Base-by-base conservation (phyloP, 2,113 vertebrate species). In the Podocnemis expansa region DNA sequence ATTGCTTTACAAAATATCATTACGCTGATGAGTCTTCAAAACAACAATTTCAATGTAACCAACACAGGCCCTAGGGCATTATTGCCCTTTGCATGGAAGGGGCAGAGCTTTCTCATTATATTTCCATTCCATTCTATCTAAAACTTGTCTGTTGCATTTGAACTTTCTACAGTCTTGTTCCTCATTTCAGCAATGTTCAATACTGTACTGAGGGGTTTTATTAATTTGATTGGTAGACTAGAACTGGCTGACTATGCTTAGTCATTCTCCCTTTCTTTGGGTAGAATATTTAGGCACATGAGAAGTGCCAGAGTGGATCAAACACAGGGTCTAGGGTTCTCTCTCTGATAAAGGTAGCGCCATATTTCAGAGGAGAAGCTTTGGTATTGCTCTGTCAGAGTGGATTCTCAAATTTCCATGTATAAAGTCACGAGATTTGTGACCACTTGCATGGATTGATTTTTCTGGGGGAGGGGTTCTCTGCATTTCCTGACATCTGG, bases 331-430 rank as follows among this genome's bases (percentile, higher is more conserved):
- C 43, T 1, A 56, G 89, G 47, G 78, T 52, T 52, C 41, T 16
- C 34, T 4, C 0, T 1, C 67, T 89, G 7, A 5, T 1, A 0
- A 13, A 38, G 27, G 0, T 38, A 21, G 19, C 22, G 43, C 38
- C 60, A 52, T 14, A 25, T 67, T 82, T 73, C 54, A n/a, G 67
- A 79, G 49, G 29, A 24, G 5, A 49, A 31, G 10, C 51, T 78
- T 17, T 12, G 8, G 24, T 27, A 1, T 0, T 55, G 31, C 89
- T 22, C 34, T 45, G 2, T 58, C 8, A 87, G 80, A n/a, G 43
- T 24, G 54, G 29, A 10, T 38, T 38, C 17, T 70, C n/a, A n/a
- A 19, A 38, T 70, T 70, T 38, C n/a, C 17, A 10, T n/a, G 2
- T 38, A 38, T 10, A 70, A 34, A 22, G 63, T 38, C 34, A 70